Evolutionary conservation across 2,113 vertebrate genomes (phyloP).

Genomic region (Tamias sibiricus): DNA sequence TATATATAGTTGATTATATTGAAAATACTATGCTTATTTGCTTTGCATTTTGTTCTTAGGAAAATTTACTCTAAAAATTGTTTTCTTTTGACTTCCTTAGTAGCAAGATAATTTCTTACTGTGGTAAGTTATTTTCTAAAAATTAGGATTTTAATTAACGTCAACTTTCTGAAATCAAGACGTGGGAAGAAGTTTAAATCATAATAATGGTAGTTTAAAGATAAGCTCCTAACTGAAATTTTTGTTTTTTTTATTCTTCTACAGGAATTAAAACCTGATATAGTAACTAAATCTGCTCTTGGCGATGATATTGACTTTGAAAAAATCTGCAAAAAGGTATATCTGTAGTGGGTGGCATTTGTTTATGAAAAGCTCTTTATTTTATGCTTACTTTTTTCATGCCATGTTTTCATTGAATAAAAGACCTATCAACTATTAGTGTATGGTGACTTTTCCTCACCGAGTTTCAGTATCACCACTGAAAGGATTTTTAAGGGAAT

Average conservation of each 20-base stretch:
- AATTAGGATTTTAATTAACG: neutral
- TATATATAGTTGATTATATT: neutral
- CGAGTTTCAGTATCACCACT: neutral
- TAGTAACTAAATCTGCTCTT: constrained; percentile 93
- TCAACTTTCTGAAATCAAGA: neutral
- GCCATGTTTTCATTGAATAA: neutral
- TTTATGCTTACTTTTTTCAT: neutral
- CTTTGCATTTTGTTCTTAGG: neutral
- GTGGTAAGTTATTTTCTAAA: neutral
- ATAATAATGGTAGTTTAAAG: constrained; percentile 39
- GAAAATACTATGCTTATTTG: neutral
- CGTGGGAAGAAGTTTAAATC: constrained; percentile 24
- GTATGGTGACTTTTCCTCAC: constrained; percentile 4
- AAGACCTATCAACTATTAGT: constrained; percentile 17
- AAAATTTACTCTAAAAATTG: neutral
- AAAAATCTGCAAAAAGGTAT: constrained; percentile 91
- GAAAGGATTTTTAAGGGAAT: neutral
- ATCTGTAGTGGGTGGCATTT: neutral
- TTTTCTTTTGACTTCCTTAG: neutral
- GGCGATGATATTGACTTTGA: constrained; percentile 92
- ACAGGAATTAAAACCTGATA: constrained; percentile 90
- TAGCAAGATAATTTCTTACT: constrained; percentile 12
- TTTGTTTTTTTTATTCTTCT: constrained; percentile 48
- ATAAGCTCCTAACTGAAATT: constrained; percentile 32
- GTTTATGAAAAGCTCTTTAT: neutral